Evolutionary conservation across 1,140 invertebrate genomes (phyloP), one percentile per base, ranked within the genome.

Genomic region (Neodiprion fabricii): DNA sequence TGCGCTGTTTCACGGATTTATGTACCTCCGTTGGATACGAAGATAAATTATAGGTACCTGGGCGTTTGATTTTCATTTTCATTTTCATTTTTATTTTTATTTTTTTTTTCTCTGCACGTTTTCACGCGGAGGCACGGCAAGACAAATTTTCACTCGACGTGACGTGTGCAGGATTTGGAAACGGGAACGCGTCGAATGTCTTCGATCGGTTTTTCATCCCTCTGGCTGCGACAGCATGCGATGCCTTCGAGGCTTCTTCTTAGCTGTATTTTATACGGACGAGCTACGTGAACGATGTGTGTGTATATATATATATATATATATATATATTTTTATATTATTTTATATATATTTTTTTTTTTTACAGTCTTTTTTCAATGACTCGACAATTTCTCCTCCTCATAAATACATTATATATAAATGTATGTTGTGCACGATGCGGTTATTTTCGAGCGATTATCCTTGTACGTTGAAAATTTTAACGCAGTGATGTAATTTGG

Each of bases 141-240:
- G 21, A 74, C 49, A 74, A 53, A 53, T 17, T 69, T 70, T 14
- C 67, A n/a, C 40, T 47, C 67, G 49, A 10, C 7, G 75, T 61
- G 53, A 49, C 66, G 61, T 72, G 65, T 61, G 61, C 49, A 75
- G 61, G 14, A 11, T 70, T 70, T 28, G 67, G 53, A 73, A 49
- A 50, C 40, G 48, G 77, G 28, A 5, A 7, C 68, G 48, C 1
- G 68, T 71, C 77, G 79, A 79, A 17, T 61, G n/a, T 61, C 78
- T 82, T 80, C 78, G 76, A 77, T 76, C 76, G 79, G 67, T 75
- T 76, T 78, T 83, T 81, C 76, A 79, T 80, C 69, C 72, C 77
- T 65, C 53, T 66, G 74, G 66, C 28, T 71, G 71, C 72, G 70
- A 76, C 66, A 74, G 50, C 47, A 40, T 5, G 28, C 67, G 40